These are phyloP conservation scores for Drymodes brunneopygia DNA, from an alignment of 2,113 vertebrate species.

Conservation along the genomic window DNA sequence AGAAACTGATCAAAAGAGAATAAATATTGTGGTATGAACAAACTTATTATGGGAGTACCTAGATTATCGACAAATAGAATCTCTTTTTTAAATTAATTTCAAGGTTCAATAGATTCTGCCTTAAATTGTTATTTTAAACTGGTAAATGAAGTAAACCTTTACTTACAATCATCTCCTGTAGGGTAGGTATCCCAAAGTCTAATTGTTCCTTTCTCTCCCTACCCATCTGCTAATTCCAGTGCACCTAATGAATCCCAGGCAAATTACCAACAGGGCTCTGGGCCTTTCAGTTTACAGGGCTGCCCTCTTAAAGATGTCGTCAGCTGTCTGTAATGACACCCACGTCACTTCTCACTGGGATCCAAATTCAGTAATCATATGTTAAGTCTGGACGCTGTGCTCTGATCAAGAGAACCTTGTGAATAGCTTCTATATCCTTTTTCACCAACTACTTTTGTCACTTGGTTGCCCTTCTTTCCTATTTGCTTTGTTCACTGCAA, in stretches of 20 bases:
- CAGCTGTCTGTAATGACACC: background rate
- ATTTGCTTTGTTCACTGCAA: slow-evolving; percentile 80
- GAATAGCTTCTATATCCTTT: slow-evolving; percentile 54
- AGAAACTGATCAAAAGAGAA: slow-evolving; percentile 32
- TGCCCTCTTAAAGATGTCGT: background rate
- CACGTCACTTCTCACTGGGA: background rate
- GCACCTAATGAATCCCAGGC: background rate
- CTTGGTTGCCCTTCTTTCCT: slow-evolving; percentile 77
- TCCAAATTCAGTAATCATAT: slow-evolving; percentile 29
- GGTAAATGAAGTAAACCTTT: background rate
- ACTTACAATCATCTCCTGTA: background rate
- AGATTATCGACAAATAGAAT: background rate
- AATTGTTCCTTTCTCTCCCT: background rate
- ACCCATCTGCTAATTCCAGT: background rate
- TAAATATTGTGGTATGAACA: background rate
- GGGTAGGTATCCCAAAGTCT: background rate
- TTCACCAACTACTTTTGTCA: slow-evolving; percentile 71
- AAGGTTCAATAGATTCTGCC: background rate
- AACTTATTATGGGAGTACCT: background rate
- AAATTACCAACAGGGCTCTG: background rate
- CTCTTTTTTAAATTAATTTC: background rate
- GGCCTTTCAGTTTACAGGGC: background rate
- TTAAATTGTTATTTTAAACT: background rate
- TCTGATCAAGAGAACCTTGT: slow-evolving; percentile 59
- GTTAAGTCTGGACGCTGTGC: slow-evolving; percentile 11